Base-by-base conservation (phyloP, 2,797 vertebrate genomes). In the Lacerta agilis region DNA sequence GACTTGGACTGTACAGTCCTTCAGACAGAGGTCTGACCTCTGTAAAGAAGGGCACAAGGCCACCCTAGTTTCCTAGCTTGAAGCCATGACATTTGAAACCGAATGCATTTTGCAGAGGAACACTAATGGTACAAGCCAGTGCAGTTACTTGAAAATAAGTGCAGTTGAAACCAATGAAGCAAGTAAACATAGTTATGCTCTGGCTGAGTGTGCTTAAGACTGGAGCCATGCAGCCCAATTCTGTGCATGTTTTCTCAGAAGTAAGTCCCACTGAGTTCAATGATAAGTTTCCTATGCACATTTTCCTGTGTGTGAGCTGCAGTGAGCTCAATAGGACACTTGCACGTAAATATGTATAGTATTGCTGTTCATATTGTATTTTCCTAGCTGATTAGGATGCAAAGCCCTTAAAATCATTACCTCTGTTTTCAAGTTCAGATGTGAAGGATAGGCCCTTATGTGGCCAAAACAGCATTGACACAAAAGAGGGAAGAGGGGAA, bases 381-480 rank as follows among this genome's bases (percentile, higher is more conserved):
- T 82, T 45, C 25, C 41, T 27, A 20, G 29, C 27, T 45, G 72
- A 73, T 73, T 27, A 3, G 86, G 80, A 80, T 81, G 87, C 89
- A 90, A 55, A 23, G 1, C 6, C 36, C 69, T 71, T 71, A n/a
- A 18, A 18, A 64, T n/a, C 29, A 71, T 71, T n/a, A 10, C 67
- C 6, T n/a, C 67, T 13, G 67, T 69, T 69, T n/a, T 27, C 29
- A n/a, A 69, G 67, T n/a, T 69, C 67, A 69, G 61, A 23, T 8
- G 20, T 64, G 61, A 69, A 69, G 6, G 23, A 17, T 25, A 27
- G 67, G 20, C 8, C 10, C 67, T 69, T 69, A 69, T 29, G 29
- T 69, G 27, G 29, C 27, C 67, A 13, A 69, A 69, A 69, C 29
- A 69, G 1, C 67, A 9, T 8, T 64, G 20, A 23, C 17, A 64